Percentiles rank a stretch among this genome's conserved stretches.
phyloP scores from a whole-genome alignment of 2,888 invertebrate species.

The Gasteruption jaculator region DNA sequence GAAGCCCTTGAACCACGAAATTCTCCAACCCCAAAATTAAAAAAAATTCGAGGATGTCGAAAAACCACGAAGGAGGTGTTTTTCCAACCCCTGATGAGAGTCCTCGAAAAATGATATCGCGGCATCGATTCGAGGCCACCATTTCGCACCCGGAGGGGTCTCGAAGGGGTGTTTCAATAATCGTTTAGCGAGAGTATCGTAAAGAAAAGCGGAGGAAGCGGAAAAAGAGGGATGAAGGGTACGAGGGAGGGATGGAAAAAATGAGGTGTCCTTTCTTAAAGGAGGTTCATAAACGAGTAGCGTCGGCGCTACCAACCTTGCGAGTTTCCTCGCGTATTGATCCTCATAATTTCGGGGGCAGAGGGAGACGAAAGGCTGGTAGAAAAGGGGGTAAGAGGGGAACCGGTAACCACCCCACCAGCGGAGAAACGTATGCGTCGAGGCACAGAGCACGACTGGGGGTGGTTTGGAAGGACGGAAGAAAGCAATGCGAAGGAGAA shows the following conservation, averaged over 20 bases:
- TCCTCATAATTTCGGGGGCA: conserved; percentile 49
- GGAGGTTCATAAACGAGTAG: conserved; percentile 44
- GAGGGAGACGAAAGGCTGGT: conserved; percentile 16
- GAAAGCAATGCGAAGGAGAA: conserved; percentile 36
- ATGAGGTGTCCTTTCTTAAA: conserved; percentile 37
- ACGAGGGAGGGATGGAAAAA: too few species aligned
- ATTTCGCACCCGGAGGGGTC: too few species aligned
- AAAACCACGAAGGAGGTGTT: too few species aligned
- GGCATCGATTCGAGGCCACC: too few species aligned
- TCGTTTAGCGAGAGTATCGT: conserved; percentile 6
- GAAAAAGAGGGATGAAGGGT: not conserved
- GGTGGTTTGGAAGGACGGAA: conserved; percentile 36
- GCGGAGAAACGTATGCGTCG: conserved; percentile 38
- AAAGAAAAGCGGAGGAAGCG: conserved; percentile 9
- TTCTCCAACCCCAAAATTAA: too few species aligned
- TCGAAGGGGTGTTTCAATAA: too few species aligned
- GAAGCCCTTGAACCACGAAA: too few species aligned
- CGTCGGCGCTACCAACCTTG: conserved; percentile 47
- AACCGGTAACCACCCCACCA: conserved; percentile 36
- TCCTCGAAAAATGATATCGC: too few species aligned
- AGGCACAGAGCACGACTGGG: conserved; percentile 28
- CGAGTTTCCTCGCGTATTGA: conserved; percentile 50
- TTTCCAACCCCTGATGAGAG: too few species aligned
- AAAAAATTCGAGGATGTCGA: too few species aligned
- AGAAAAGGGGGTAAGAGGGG: conserved; percentile 20